A percentile compares a stretch with the other conserved stretches of the same genome.
These are phyloP conservation scores for Euwallacea similis DNA, from an alignment of 1,140 invertebrate genomes.

Conservation along the genomic window DNA sequence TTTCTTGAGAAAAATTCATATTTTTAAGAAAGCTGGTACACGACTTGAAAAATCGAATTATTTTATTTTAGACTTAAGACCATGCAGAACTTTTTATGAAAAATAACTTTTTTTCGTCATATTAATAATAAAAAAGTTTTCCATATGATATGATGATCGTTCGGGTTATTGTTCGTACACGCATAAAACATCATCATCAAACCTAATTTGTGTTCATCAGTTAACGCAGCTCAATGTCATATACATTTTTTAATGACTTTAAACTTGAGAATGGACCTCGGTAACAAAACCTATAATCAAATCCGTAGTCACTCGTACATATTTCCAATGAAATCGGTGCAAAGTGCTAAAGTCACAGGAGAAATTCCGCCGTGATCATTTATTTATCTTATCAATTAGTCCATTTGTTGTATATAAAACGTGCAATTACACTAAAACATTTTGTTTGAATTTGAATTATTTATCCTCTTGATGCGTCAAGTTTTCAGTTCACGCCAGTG, in stretches of 20 bases:
- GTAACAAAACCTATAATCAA: background rate
- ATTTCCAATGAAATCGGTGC: conserved; percentile 15
- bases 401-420: conserved; percentile 5
- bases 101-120: too few relatives aligned
- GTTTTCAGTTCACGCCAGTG: conserved; percentile 2
- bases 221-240: conserved; percentile 1
- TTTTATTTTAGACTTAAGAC: too few relatives aligned
- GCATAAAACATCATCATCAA: background rate
- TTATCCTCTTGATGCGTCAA: background rate
- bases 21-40: too few relatives aligned
- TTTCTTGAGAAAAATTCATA: too few relatives aligned
- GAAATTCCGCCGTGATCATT: conserved; percentile 15
- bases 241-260: background rate
- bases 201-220: background rate
- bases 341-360: conserved; percentile 16
- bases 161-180: too few relatives aligned
- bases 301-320: background rate
- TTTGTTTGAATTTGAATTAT: background rate
- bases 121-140: too few relatives aligned
- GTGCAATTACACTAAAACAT: background rate
- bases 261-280: conserved; percentile 12
- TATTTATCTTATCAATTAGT: conserved; percentile 23
- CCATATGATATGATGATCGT: too few relatives aligned
- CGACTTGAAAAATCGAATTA: too few relatives aligned
- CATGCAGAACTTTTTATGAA: too few relatives aligned